Percentiles rank a stretch among this genome's conserved stretches.
phyloP scores from a whole-genome alignment of 2,113 vertebrate genomes.

The Larimichthys polyactis region DNA sequence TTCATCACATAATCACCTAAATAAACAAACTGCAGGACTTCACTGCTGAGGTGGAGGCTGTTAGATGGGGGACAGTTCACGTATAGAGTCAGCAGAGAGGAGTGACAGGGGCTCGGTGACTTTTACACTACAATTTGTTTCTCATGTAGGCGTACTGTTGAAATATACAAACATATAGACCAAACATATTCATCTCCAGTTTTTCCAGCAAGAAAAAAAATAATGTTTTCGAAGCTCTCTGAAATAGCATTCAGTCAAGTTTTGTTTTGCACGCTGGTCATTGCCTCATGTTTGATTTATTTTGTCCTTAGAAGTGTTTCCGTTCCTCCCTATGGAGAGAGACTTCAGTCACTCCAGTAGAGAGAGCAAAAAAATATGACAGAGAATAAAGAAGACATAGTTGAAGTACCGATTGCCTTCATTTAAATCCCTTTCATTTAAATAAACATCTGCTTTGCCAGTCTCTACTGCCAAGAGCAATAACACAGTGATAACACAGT shows the following conservation, averaged over 20 bases:
- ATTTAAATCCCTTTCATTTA: conserved; percentile 15
- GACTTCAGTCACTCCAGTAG: not conserved
- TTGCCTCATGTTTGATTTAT: conserved; percentile 12
- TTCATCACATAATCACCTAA: too few species aligned
- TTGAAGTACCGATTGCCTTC: conserved; percentile 11
- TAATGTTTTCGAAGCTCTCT: not conserved
- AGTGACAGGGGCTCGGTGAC: too few species aligned
- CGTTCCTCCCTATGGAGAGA: not conserved
- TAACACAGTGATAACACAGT: not conserved
- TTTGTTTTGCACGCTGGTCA: conserved; percentile 10
- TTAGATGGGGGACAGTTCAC: too few species aligned
- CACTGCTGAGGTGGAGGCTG: too few species aligned
- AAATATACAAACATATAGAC: not conserved
- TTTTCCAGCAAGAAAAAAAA: not conserved
- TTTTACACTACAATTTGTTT: too few species aligned
- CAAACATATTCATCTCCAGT: not conserved
- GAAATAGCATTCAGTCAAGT: conserved; percentile 2
- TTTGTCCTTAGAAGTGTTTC: conserved; percentile 24
- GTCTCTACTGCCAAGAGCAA: not conserved
- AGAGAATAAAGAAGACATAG: not conserved
- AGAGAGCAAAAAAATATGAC: not conserved
- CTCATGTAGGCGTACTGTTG: too few species aligned
- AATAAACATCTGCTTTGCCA: conserved; percentile 28
- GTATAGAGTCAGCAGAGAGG: too few species aligned
- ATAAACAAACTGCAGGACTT: too few species aligned